phyloP scores from a whole-genome alignment of 1,140 invertebrate genomes.

The Drosophila athabasca region DNA sequence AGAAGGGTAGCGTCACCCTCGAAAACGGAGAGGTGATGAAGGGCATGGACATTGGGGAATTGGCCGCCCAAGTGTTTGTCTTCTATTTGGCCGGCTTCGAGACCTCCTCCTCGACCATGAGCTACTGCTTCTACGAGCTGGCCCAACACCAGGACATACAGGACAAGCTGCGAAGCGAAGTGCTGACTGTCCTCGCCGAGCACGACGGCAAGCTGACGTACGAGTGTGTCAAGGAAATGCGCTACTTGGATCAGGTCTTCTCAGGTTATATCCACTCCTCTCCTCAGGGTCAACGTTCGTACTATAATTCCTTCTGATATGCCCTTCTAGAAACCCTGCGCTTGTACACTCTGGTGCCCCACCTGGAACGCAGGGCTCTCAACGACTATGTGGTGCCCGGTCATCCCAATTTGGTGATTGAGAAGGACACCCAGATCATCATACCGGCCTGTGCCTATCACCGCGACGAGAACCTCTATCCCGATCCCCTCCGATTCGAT shows the following conservation, averaged over 20 bases:
- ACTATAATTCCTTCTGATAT: constrained; percentile 49
- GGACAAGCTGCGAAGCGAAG: constrained; percentile 83
- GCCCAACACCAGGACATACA: constrained; percentile 84
- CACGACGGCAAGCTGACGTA: constrained; percentile 85
- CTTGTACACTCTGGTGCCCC: constrained; percentile 86
- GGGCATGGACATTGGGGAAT: constrained; percentile 64
- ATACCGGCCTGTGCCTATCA: constrained; percentile 87
- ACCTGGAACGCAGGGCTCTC: constrained; percentile 85
- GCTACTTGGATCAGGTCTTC: constrained; percentile 85
- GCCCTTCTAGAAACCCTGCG: constrained; percentile 86
- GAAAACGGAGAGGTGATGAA: constrained; percentile 59
- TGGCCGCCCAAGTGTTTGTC: constrained; percentile 85
- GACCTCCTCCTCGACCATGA: constrained; percentile 84
- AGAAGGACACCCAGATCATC: constrained; percentile 86
- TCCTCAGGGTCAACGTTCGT: too few relatives aligned
- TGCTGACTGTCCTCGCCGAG: constrained; percentile 83
- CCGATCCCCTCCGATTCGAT: constrained; percentile 86
- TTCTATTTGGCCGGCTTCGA: constrained; percentile 88
- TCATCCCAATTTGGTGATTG: constrained; percentile 85
- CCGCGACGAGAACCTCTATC: constrained; percentile 85
- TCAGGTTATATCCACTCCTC: constrained; percentile 71
- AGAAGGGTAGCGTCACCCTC: constrained; percentile 46
- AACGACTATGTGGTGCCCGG: constrained; percentile 86
- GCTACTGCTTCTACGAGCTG: constrained; percentile 84
- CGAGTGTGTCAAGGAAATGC: constrained; percentile 85